These are phyloP conservation scores for Camptogramma bilineatum DNA, from an alignment of 2,888 invertebrate genomes.

Conservation along the genomic window DNA sequence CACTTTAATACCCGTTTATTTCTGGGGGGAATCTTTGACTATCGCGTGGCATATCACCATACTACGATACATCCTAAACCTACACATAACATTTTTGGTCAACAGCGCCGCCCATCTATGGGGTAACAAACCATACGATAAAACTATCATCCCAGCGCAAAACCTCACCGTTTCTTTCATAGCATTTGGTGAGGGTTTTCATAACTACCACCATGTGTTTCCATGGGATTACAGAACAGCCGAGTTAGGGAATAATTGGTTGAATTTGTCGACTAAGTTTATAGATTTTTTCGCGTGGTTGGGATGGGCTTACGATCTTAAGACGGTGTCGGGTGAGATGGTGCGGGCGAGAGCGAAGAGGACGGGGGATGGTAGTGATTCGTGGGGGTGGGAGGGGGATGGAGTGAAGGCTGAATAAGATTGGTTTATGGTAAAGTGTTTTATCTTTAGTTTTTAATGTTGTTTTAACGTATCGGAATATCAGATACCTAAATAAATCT, in stretches of 20 bases:
- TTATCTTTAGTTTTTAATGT: too few relatives aligned
- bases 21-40: conserved; percentile 83
- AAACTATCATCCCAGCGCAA: conserved; percentile 42
- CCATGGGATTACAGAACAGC: conserved; percentile 60
- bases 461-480: too few relatives aligned
- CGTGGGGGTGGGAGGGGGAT: conserved; percentile 36
- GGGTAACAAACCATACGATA: conserved; percentile 77
- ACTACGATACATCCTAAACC: conserved; percentile 80
- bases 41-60: conserved; percentile 67
- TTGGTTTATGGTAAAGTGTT: too few relatives aligned
- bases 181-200: conserved; percentile 57
- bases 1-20: conserved; percentile 79
- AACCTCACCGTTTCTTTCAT: conserved; percentile 45
- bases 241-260: conserved; percentile 52
- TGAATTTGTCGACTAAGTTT: conserved; percentile 49
- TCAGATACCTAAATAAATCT: too few relatives aligned
- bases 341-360: conserved; percentile 26
- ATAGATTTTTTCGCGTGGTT: conserved; percentile 50
- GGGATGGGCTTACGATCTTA: conserved; percentile 52
- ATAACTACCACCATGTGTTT: conserved; percentile 62
- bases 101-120: conserved; percentile 87
- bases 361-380: conserved; percentile 39
- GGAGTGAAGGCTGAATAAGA: not conserved
- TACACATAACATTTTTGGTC: conserved; percentile 87
- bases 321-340: conserved; percentile 38